Base-by-base conservation (phyloP, 2,888 invertebrate genomes). In the Julus scanicus region DNA sequence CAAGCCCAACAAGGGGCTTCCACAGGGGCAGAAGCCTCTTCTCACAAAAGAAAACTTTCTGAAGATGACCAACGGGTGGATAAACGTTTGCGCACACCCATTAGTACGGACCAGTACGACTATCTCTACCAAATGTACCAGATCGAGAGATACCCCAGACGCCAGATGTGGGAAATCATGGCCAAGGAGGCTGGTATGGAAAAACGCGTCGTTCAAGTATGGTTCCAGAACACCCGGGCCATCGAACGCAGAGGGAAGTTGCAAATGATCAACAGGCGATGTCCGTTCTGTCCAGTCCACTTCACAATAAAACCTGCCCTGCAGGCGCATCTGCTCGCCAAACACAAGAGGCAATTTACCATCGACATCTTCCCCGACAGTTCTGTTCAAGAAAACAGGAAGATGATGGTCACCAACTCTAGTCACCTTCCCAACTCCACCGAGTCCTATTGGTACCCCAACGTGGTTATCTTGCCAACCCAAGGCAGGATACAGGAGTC, bases 91-190 rank as follows among this genome's bases (percentile, higher is more conserved):
- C 94, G 99, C 90, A 99, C 99, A 4, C 99, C 99, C 11, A 99
- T 99, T 91, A 94, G 98, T 90, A 99, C 99, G 11, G 99, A 99
- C 93, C 99, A 99, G 93, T 93, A 99, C 90, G 99, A 99, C 93
- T 99, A 98, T 93, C 94, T 99, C 90, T 99, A 99, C 93, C 98
- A 98, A 93, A 98, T 99, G 93, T 99, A 99, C 93, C 98, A 98
- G 93, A 95, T 97, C 88, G 99, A 99, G 93, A 98, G 98, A 89
- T 99, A 99, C 93, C 99, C 99, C 88, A 98, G 98, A 90, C 94
- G 99, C 86, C 99, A 99, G 93, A 98, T 98, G 97, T 94, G 99
- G 90, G 99, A 99, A 92, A 97, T 97, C 91, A 99, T 99, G 91
- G 98, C 99, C 9, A 94, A 97, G 90, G 98, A 99, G 93, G 98